These are phyloP conservation scores for Leptobrachium leishanense DNA, from an alignment of 2,113 vertebrate species.

Conservation along the genomic window DNA sequence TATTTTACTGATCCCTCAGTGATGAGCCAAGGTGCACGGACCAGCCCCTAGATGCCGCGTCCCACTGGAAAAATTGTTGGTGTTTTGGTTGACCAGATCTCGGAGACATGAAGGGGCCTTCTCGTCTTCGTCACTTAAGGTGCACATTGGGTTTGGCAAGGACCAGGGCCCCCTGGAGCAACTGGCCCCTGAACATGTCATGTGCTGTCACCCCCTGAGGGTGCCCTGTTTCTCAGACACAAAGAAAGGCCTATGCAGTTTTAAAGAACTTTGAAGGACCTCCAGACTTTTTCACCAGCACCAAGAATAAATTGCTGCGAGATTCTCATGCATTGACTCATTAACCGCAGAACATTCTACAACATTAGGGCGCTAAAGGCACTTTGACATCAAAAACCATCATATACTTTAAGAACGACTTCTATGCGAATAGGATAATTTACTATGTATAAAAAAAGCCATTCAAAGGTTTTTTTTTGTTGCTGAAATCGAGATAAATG, in stretches of 20 bases:
- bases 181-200: too few species aligned
- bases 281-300: background rate
- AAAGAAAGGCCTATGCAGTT: background rate
- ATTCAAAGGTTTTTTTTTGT: constrained; percentile 4
- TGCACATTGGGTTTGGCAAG: too few species aligned
- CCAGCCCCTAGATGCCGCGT: too few species aligned
- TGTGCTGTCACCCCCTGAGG: too few species aligned
- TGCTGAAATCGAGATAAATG: constrained; percentile 4
- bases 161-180: too few species aligned
- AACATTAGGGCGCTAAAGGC: background rate
- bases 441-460: constrained; percentile 15
- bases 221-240: too few species aligned
- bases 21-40: too few species aligned
- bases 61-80: too few species aligned
- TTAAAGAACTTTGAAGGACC: background rate
- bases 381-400: background rate
- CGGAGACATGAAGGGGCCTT: too few species aligned
- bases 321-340: background rate
- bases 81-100: too few species aligned
- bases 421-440: background rate
- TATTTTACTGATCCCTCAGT: too few species aligned
- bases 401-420: background rate
- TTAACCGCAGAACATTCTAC: background rate
- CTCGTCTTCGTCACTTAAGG: too few species aligned
- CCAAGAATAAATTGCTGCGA: background rate